Base-by-base conservation (phyloP, 2,888 invertebrate species). In the Acrobasis suavella region DNA sequence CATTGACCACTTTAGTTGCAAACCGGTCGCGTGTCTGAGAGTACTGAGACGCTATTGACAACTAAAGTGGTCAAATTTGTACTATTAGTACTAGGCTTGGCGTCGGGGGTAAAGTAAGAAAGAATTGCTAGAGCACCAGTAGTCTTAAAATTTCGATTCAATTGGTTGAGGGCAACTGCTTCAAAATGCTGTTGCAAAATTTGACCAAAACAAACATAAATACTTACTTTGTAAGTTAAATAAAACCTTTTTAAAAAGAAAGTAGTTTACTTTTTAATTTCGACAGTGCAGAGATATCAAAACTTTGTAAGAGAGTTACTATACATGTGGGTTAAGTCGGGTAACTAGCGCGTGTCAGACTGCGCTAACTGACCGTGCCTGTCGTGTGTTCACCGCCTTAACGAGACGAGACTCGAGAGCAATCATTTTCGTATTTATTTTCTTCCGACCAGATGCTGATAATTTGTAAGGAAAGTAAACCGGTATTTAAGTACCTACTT, bases 321-420 rank as follows among this genome's bases (percentile, higher is more conserved):
- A 51, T 46, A 32, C 46, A 49, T 58, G 76, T 83, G 75, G 84
- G 82, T 82, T 84, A 87, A 80, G 68, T 68, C 76, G 65, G 79
- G 65, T 78, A 88, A 89, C 78, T 84, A 87, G 90, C 79, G 89
- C 89, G 79, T 89, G 83, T 79, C 82, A 80, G 73, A 73, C 75
- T 77, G 77, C 75, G 78, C 74, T 79, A 80, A 83, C 76, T 72
- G 67, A 68, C 77, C 76, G 73, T 72, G 76, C 81, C 75, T 73
- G 66, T 69, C 60, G 70, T 46, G 46, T 46, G 46, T n/a, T 46
- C 46, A 46, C 46, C 46, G 46, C 46, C 70, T 73, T 63, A 59
- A 50, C 54, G 52, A 32, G 32, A 58, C 32, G n/a, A n/a, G n/a
- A n/a, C n/a, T n/a, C n/a, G n/a, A 58, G 50, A 51, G 16, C 9